These are phyloP conservation scores for Cremastobaeus sp. DNA, from an alignment of 2,888 invertebrate species.

Conservation along the genomic window DNA sequence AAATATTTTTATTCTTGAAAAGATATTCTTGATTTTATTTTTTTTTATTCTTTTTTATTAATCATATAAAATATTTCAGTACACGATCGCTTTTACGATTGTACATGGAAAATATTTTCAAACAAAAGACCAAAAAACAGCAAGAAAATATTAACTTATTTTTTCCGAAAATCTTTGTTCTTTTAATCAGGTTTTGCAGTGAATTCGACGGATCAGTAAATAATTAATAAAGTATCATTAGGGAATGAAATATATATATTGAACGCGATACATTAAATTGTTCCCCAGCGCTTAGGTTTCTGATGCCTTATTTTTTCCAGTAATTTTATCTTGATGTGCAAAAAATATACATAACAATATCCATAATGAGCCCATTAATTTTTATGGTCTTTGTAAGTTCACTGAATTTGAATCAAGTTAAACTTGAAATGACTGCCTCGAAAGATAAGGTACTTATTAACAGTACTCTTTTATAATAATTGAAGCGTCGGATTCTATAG, in stretches of 20 bases:
- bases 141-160: too few relatives aligned
- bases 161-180: too few relatives aligned
- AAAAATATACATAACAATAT: slow-evolving; percentile 8
- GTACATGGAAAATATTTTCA: too few relatives aligned
- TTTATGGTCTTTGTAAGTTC: slow-evolving; percentile 42
- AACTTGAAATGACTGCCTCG: slow-evolving; percentile 32
- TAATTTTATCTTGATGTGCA: slow-evolving; percentile 9
- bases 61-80: too few relatives aligned
- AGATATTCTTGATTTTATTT: too few relatives aligned
- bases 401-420: slow-evolving; percentile 23
- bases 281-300: not conserved
- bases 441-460: slow-evolving; percentile 43
- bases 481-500: too few relatives aligned
- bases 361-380: slow-evolving; percentile 35
- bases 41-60: too few relatives aligned
- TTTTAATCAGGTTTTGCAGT: too few relatives aligned
- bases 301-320: slow-evolving; percentile 14
- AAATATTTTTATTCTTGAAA: too few relatives aligned
- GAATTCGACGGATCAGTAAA: too few relatives aligned
- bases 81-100: too few relatives aligned
- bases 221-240: slow-evolving; percentile 38
- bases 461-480: slow-evolving; percentile 35
- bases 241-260: slow-evolving; percentile 22
- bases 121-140: too few relatives aligned
- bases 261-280: slow-evolving; percentile 6